A percentile compares a stretch with the other conserved stretches of the same genome.
These are phyloP conservation scores for Pelobates cultripes DNA, from an alignment of 2,797 vertebrate species.

Conservation along the genomic window DNA sequence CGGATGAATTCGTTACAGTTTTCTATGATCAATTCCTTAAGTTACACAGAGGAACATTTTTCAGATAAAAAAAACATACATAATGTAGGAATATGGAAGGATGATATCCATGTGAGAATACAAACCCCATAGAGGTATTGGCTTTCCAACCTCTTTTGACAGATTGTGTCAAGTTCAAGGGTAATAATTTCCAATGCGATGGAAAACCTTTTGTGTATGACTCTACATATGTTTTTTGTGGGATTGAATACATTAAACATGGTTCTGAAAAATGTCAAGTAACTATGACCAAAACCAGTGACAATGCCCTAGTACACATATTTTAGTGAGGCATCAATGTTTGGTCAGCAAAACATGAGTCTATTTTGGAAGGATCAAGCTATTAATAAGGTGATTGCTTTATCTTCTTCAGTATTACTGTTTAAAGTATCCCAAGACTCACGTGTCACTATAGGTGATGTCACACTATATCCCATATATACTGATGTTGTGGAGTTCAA, in stretches of 20 bases:
- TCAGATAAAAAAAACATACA: background rate
- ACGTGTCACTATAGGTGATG: too few relatives aligned
- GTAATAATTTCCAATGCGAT: background rate
- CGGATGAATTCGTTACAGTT: background rate
- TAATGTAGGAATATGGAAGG: background rate
- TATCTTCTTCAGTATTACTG: too few relatives aligned
- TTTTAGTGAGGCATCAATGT: background rate
- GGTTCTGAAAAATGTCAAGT: constrained; percentile 10
- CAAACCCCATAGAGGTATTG: background rate
- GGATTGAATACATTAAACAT: background rate
- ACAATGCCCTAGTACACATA: background rate
- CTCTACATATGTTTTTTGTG: background rate
- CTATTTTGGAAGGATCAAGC: too few relatives aligned
- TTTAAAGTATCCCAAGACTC: too few relatives aligned
- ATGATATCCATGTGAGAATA: background rate
- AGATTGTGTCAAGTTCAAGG: background rate
- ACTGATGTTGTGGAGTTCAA: too few relatives aligned
- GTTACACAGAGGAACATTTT: background rate
- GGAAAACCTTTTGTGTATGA: constrained; percentile 1
- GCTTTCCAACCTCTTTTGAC: background rate
- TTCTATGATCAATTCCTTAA: background rate
- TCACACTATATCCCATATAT: too few relatives aligned
- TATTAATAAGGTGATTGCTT: too few relatives aligned
- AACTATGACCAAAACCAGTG: background rate
- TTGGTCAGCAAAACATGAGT: too few relatives aligned